Conservation (phyloP, 2,888 invertebrate species). For the Leptinotarsa haldemani region DNA sequence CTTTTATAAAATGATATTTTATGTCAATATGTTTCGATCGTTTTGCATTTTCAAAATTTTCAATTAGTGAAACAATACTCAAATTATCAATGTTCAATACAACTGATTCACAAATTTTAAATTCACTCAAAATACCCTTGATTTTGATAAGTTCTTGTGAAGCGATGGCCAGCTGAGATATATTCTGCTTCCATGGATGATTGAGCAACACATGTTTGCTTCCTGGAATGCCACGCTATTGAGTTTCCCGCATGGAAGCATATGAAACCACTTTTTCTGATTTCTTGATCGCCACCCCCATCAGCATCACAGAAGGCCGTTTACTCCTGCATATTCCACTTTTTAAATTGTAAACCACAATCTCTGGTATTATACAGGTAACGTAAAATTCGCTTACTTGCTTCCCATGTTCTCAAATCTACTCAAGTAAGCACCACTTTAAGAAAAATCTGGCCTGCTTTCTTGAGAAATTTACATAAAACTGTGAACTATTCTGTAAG, state of each 20-base stretch:
- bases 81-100: too few relatives aligned
- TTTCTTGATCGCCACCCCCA: neutral
- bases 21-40: too few relatives aligned
- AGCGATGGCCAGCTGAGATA: too few relatives aligned
- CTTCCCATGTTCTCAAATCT: neutral
- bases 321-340: slow-evolving; percentile 10
- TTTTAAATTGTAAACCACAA: slow-evolving; percentile 23
- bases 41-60: too few relatives aligned
- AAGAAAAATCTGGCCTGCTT: slow-evolving; percentile 26
- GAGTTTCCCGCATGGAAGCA: slow-evolving; percentile 41
- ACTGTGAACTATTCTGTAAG: too few relatives aligned
- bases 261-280: slow-evolving; percentile 38
- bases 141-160: too few relatives aligned
- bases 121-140: too few relatives aligned
- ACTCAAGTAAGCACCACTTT: slow-evolving; percentile 24
- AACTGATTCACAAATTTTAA: too few relatives aligned
- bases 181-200: too few relatives aligned
- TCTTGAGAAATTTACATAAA: too few relatives aligned
- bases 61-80: too few relatives aligned
- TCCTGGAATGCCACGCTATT: slow-evolving; percentile 45
- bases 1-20: too few relatives aligned
- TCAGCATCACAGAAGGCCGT: slow-evolving; percentile 35
- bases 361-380: slow-evolving; percentile 13
- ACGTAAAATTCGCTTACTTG: neutral
- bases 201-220: slow-evolving; percentile 39